Base-by-base conservation (phyloP, 2,888 invertebrate genomes). In the Halocaridina rubra region DNA sequence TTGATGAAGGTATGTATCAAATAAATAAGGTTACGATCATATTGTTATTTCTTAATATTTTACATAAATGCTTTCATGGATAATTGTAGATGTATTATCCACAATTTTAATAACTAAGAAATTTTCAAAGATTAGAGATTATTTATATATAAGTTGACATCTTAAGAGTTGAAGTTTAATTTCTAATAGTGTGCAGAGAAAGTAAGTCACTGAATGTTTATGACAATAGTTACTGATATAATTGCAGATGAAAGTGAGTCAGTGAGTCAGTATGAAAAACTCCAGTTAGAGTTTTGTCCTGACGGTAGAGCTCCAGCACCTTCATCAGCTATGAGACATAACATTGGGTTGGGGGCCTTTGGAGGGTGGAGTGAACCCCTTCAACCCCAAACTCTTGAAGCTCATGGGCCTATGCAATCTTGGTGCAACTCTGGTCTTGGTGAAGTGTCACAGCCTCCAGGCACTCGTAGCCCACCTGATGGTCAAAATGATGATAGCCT, bases 1-100 rank as follows among this genome's bases (percentile, higher is more conserved):
- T 94, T 89, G 94, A 93, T 90, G 95, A 96, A 92, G 91, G 92
- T 84, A 61, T 74, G 72, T n/a, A n/a, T n/a, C n/a, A n/a, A n/a
- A n/a, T n/a, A n/a, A n/a, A n/a, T n/a, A n/a, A n/a, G n/a, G n/a
- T n/a, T n/a, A n/a, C n/a, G n/a, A n/a, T n/a, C n/a, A n/a, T n/a
- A n/a, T n/a, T n/a, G n/a, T n/a, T n/a, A n/a, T n/a, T n/a, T n/a
- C n/a, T n/a, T n/a, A n/a, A n/a, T n/a, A n/a, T n/a, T n/a, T n/a
- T n/a, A n/a, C n/a, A n/a, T n/a, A n/a, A n/a, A n/a, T n/a, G n/a
- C n/a, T n/a, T n/a, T n/a, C n/a, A n/a, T n/a, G n/a, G n/a, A n/a
- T n/a, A n/a, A n/a, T n/a, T n/a, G n/a, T n/a, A n/a, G n/a, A n/a
- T n/a, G n/a, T n/a, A n/a, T n/a, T n/a, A n/a, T n/a, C n/a, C n/a